Base-by-base conservation (phyloP, 2,113 vertebrate genomes). In the Numida meleagris region DNA sequence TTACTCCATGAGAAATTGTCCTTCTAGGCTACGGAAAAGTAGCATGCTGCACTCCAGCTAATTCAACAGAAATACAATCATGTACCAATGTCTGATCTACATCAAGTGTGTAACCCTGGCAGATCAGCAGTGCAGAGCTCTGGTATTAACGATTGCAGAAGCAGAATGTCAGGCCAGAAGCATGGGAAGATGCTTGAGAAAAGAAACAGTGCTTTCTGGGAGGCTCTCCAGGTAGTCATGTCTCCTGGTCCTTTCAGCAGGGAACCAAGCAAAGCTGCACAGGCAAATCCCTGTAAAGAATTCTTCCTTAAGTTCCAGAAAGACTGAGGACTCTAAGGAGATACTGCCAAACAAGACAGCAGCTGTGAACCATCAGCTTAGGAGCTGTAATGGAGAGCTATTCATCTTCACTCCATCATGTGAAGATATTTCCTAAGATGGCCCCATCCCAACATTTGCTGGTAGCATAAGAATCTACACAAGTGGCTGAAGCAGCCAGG, bases 401-500 rank as follows among this genome's bases (percentile, higher is more conserved):
- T 10, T 80, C 57, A 70, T 65, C 38, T 51, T 25, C 33, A 19
- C 42, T 40, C 46, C 78, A 27, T 27, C 70, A 46, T 0, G 0
- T 63, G 85, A 53, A 42, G 66, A 17, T 53, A 53, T 87, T 82
- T 67, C 88, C 50, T 80, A 53, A 73, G 45, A 53, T 66, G 86
- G 25, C 61, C 77, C 43, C 57, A 86, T 48, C 24, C 2, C 2
- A 34, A 27, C 38, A 5, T 10, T 2, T 6, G 2, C 59, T 91
- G 70, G 29, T 20, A 53, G 82, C 58, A 31, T 34, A 29, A 46
- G 29, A 62, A 36, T 38, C 74, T 14, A 31, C 34, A 21, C 58
- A 20, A 84, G 84, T 29, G 62, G 27, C 67, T 23, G 16, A 78
- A 90, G 73, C 0, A 3, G 18, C 48, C 48, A 68, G 43, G 33